Conservation (phyloP, 1,140 invertebrate species). For the Sesamia nonagrioides region DNA sequence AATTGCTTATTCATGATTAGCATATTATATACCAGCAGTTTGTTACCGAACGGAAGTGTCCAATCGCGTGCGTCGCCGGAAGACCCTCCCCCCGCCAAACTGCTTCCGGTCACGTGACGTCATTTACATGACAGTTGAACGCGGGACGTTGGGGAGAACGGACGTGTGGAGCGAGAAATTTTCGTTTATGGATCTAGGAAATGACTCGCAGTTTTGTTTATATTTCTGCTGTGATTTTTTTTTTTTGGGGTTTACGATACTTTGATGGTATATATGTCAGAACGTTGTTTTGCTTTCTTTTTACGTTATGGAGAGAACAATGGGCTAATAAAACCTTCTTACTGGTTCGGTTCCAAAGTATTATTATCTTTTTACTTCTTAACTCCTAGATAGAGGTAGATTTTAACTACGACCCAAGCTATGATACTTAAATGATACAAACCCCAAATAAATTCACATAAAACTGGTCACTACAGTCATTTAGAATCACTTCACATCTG, state of each 20-base stretch:
- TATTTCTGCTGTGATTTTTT: constrained; percentile 44
- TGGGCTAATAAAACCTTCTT: neutral
- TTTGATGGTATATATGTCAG: constrained; percentile 3
- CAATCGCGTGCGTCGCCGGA: constrained; percentile 83
- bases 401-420: no score
- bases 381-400: no score
- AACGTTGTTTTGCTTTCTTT: constrained; percentile 4
- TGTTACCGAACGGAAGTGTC: constrained; percentile 83
- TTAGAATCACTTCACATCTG: neutral
- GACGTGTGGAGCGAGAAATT: constrained; percentile 63
- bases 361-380: no score
- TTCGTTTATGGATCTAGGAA: constrained; percentile 71
- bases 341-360: neutral
- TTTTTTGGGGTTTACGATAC: constrained; percentile 19
- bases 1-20: constrained; percentile 84
- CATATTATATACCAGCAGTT: constrained; percentile 81
- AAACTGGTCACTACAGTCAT: neutral
- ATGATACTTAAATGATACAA: no score
- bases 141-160: constrained; percentile 63
- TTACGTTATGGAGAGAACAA: neutral
- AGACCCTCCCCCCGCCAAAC: constrained; percentile 77
- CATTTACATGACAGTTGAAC: constrained; percentile 83
- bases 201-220: constrained; percentile 69
- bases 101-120: constrained; percentile 85
- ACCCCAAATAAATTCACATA: neutral